These are phyloP conservation scores for Drosophila setosimentum DNA, from an alignment of 2,888 invertebrate genomes.

Conservation along the genomic window DNA sequence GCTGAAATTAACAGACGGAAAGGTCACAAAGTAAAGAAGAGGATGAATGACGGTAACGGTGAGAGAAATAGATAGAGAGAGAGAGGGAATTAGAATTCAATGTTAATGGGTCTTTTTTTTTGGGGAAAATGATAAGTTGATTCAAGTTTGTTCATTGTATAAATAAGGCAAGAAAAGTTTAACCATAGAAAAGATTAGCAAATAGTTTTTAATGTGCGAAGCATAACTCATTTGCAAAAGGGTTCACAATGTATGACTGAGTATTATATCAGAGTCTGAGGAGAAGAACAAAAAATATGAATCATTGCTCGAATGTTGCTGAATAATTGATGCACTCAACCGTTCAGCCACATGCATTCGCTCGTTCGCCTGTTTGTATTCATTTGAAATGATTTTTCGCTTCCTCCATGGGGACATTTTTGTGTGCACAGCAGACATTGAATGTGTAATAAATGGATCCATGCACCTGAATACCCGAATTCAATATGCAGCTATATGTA, in stretches of 20 bases:
- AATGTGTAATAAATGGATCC: constrained; percentile 4
- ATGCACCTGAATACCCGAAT: neutral
- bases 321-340: constrained; percentile 10
- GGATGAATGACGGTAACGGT: neutral
- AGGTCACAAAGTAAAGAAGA: neutral
- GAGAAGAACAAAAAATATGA: neutral
- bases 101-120: neutral
- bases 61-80: neutral
- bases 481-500: constrained; percentile 1
- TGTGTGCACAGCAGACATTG: neutral
- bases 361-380: neutral
- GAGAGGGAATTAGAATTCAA: neutral
- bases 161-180: neutral
- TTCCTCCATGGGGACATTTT: neutral
- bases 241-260: neutral
- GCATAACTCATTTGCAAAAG: neutral
- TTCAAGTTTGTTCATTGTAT: neutral
- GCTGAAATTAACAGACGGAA: neutral
- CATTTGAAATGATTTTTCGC: constrained; percentile 2
- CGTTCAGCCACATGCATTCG: neutral
- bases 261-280: neutral
- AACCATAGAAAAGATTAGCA: neutral
- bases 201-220: neutral
- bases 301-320: constrained; percentile 1
- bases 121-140: neutral